These are phyloP conservation scores for Cydia amplana DNA, from an alignment of 1,140 invertebrate genomes.

Conservation along the genomic window DNA sequence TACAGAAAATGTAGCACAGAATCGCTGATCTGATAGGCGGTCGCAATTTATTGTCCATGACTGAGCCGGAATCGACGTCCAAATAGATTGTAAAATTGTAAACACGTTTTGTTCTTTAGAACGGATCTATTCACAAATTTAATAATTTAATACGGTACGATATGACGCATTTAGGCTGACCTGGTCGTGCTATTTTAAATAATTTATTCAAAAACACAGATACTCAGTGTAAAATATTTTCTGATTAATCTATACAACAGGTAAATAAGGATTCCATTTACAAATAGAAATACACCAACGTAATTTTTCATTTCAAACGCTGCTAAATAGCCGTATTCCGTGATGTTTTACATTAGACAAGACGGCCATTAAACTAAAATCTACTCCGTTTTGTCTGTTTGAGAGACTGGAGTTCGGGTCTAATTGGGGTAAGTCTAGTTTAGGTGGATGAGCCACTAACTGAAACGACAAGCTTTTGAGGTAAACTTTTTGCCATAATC, in stretches of 20 bases:
- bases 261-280: not conserved
- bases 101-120: not conserved
- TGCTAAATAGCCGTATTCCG: constrained; percentile 2
- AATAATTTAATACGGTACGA: not conserved
- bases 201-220: no score
- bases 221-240: no score
- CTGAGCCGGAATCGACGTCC: not conserved
- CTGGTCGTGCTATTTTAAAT: no score
- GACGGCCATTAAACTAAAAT: not conserved
- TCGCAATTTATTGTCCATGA: constrained; percentile 9
- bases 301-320: not conserved
- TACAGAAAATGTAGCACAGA: not conserved
- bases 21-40: constrained; percentile 13
- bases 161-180: not conserved
- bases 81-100: constrained; percentile 8
- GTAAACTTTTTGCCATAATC: not conserved
- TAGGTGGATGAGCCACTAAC: not conserved
- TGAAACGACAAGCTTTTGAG: not conserved
- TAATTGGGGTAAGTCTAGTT: constrained; percentile 1
- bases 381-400: constrained; percentile 11
- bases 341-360: constrained; percentile 14
- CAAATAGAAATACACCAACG: not conserved
- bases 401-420: not conserved
- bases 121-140: not conserved
- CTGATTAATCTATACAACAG: constrained; percentile 17